A percentile compares a stretch with the other conserved stretches of the same genome.
These are phyloP conservation scores for Champsocephalus esox DNA, from an alignment of 2,797 vertebrate species.

Conservation along the genomic window DNA sequence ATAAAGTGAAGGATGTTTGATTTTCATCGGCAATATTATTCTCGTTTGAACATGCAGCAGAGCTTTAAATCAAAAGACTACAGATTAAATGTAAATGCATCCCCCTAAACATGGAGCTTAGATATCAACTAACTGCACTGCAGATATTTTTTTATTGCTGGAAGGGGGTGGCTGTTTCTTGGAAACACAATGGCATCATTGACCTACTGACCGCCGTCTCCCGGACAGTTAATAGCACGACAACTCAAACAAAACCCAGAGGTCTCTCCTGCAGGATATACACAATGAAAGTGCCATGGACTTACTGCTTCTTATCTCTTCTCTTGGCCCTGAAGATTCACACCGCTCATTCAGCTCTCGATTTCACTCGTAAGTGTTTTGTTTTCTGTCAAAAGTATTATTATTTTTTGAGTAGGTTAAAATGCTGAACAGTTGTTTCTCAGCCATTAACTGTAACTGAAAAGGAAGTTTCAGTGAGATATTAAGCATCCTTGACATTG, in stretches of 20 bases:
- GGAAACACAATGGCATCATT: conserved; percentile 82
- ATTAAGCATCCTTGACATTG: conserved; percentile 39
- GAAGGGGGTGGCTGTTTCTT: conserved; percentile 61
- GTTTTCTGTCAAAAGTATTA: conserved; percentile 16
- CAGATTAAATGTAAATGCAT: not conserved
- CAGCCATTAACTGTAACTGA: not conserved
- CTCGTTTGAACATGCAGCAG: not conserved
- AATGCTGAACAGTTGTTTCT: conserved; percentile 41
- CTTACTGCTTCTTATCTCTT: conserved; percentile 56
- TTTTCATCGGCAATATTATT: not conserved
- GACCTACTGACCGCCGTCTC: conserved; percentile 62
- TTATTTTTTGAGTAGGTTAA: conserved; percentile 6
- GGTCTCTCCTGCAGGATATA: conserved; percentile 51
- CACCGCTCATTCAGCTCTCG: conserved; percentile 59
- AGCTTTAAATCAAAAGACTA: not conserved
- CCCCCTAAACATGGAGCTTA: not conserved
- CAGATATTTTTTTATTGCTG: conserved; percentile 31
- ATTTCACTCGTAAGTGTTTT: conserved; percentile 83
- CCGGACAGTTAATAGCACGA: conserved; percentile 51
- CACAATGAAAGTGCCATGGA: conserved; percentile 72
- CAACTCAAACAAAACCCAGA: conserved; percentile 45
- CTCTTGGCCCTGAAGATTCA: conserved; percentile 60
- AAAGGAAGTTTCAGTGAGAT: conserved; percentile 39
- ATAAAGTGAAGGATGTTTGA: no score
- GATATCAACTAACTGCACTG: conserved; percentile 26